These are phyloP conservation scores for Dynastes grantii DNA, from an alignment of 2,888 invertebrate species.

Conservation along the genomic window DNA sequence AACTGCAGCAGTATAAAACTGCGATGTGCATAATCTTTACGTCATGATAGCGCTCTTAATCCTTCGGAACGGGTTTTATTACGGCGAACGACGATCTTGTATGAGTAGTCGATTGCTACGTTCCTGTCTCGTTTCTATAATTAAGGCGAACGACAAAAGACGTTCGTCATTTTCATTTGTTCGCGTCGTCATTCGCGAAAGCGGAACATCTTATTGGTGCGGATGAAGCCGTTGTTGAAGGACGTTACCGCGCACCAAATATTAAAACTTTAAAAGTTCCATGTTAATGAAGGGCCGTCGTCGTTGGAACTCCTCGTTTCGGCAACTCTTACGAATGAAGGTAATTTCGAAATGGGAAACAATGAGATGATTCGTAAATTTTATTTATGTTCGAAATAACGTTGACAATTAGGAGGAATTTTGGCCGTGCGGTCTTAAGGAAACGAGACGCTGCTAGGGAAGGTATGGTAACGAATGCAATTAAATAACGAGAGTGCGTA, in stretches of 20 bases:
- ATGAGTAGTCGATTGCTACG: conserved; percentile 25
- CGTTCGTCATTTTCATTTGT: conserved; percentile 20
- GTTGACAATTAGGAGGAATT: no score
- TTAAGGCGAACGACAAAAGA: conserved; percentile 37
- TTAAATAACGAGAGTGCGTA: no score
- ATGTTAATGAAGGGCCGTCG: conserved; percentile 7
- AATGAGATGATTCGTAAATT: background rate
- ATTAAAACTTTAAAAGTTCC: conserved; percentile 33
- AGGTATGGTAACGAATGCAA: no score
- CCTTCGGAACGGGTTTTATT: conserved; percentile 50
- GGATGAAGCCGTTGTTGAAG: background rate
- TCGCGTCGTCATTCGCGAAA: background rate
- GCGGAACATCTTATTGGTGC: conserved; percentile 22
- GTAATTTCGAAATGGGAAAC: conserved; percentile 16
- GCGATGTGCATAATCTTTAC: conserved; percentile 61
- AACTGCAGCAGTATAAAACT: conserved; percentile 59
- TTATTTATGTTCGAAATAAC: background rate
- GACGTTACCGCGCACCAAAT: conserved; percentile 21
- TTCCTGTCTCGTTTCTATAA: conserved; percentile 37
- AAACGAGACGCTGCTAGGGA: no score
- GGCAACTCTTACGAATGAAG: conserved; percentile 3
- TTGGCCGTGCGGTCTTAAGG: no score
- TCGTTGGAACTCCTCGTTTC: background rate
- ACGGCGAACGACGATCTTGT: conserved; percentile 13
- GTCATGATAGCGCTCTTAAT: conserved; percentile 59